A percentile compares a stretch with the other conserved stretches of the same genome.
phyloP scores from a whole-genome alignment of 2,888 invertebrate genomes.

The Apantesis nais region DNA sequence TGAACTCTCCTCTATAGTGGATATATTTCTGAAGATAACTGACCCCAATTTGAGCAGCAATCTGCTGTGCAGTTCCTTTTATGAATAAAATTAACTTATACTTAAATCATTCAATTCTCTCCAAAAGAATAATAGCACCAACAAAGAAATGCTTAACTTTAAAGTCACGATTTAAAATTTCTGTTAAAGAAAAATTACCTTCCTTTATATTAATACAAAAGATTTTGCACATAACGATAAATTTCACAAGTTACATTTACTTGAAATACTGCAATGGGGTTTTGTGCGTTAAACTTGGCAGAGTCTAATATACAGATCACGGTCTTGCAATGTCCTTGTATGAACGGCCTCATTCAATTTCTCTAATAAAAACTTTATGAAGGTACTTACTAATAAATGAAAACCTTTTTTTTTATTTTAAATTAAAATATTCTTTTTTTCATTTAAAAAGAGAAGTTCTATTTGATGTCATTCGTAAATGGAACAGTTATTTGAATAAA shows the following conservation, averaged over 20 bases:
- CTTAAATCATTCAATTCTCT: background rate
- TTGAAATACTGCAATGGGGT: conserved; percentile 14
- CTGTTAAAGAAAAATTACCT: background rate
- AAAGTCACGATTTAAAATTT: conserved; percentile 1
- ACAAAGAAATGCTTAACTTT: background rate
- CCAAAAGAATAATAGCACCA: background rate
- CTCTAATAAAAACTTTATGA: conserved; percentile 3
- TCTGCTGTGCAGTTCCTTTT: background rate
- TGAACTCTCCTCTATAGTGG: too few species aligned
- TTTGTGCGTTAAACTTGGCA: conserved; percentile 9
- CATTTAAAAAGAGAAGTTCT: background rate
- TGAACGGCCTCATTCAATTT: conserved; percentile 4
- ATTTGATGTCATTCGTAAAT: background rate
- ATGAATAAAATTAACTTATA: background rate
- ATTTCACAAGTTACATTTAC: conserved; percentile 5
- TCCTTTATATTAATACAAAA: background rate
- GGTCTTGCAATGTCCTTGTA: conserved; percentile 2
- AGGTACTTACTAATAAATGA: background rate
- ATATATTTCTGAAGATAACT: too few species aligned
- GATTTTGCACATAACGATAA: conserved; percentile 7
- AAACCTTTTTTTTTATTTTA: too few species aligned
- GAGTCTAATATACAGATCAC: background rate
- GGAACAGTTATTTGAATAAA: background rate
- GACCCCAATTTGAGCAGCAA: background rate
- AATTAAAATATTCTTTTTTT: background rate